Evolutionary conservation across 2,888 invertebrate genomes (phyloP), one percentile per base, ranked within the genome.

Genomic region (Dendrolimus pini): DNA sequence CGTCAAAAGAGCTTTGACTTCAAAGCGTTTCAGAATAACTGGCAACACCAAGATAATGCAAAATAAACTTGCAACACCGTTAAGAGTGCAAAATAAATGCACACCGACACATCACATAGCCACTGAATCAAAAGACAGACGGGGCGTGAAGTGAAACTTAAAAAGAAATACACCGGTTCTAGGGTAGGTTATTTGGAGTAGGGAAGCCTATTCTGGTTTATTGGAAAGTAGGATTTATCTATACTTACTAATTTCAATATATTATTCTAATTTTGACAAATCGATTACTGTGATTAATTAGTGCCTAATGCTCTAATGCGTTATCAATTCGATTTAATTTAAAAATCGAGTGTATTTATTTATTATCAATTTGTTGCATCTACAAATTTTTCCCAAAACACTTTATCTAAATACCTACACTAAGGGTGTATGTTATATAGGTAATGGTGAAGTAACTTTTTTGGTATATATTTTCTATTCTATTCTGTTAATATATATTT

Each of bases 51-150:
- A 82, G 81, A 83, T 85, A 85, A 80, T 83, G 47, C 47, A 47
- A 47, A 47, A 47, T 47, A 47, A 47, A 47, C 47, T 47, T 47
- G 47, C 9, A 12, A 30, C 47, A 12, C 47, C 47, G 47, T 47
- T 30, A 78, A 83, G 83, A 86, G 87, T 82, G 85, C 81, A 90
- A 88, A 89, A 89, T 89, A 90, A 89, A 90, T 88, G 87, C 80
- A 72, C 86, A 82, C 84, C 85, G 83, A 75, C 87, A 78, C 79
- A 88, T 88, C 85, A 88, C 88, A 88, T 82, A 85, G 85, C 83
- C 89, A 90, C 78, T 89, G 89, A 86, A 85, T 90, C 85, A 87
- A 87, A 87, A 85, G 83, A 78, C 83, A 87, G 86, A 81, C 86
- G 66, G 81, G 82, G 87, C 88, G 87, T 89, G 83, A 88, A 86